phyloP scores from a whole-genome alignment of 1,140 invertebrate genomes.

The Diorhabda carinulata region DNA sequence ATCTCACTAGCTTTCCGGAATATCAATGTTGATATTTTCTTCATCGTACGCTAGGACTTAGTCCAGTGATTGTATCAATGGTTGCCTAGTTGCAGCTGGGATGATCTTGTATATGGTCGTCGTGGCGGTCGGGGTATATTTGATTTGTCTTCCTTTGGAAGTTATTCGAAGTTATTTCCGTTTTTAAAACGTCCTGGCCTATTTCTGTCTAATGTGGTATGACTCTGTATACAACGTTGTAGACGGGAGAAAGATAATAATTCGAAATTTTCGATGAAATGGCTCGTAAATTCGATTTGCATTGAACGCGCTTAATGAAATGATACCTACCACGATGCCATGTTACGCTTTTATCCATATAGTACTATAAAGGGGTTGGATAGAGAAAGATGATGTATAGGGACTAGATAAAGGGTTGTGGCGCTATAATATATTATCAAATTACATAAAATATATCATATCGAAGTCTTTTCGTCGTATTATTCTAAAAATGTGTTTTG shows the following conservation, averaged over 20 bases:
- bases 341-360: not conserved
- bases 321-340: conserved; percentile 1
- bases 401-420: not conserved
- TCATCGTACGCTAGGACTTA: too few species aligned
- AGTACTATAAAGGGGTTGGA: not conserved
- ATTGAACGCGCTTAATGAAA: conserved; percentile 2
- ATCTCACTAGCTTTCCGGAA: too few species aligned
- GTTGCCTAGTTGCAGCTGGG: too few species aligned
- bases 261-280: conserved; percentile 2
- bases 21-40: too few species aligned
- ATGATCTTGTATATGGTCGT: too few species aligned
- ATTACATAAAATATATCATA: not conserved
- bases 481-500: too few species aligned
- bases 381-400: not conserved
- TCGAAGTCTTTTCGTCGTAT: too few species aligned
- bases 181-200: not conserved
- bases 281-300: not conserved
- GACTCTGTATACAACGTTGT: not conserved
- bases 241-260: not conserved
- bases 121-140: too few species aligned
- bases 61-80: too few species aligned
- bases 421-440: not conserved
- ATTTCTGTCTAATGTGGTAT: not conserved
- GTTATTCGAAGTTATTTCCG: too few species aligned
- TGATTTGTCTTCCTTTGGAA: too few species aligned